Base-by-base conservation (phyloP, 2,797 vertebrate species). In the Carduelis carduelis region DNA sequence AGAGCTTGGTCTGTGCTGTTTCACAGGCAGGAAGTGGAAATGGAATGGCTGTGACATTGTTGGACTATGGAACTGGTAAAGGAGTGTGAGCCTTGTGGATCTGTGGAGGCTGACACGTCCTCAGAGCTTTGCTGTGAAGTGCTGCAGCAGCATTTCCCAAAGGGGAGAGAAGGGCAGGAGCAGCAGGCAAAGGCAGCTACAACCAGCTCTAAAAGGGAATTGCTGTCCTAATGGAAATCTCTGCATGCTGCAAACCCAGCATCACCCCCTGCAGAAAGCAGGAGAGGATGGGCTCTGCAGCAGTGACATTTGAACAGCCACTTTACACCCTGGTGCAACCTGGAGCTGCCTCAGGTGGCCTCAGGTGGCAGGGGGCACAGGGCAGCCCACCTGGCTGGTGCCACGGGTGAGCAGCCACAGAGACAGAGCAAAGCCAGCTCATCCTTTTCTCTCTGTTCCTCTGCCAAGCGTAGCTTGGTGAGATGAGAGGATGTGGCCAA, bases 401-500 rank as follows among this genome's bases (percentile, higher is more conserved):
- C 76, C 87, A 74, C 0, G 3, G 37, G n/a, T 49, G 66, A 76
- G 24, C 7, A 87, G 77, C 69, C 92, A 53, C 74, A 63, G 74
- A 74, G 72, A 64, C 41, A 81, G 72, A 90, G 80, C 72, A 75
- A 84, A 91, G 74, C 59, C 85, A 88, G 82, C 85, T 87, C 91
- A 39, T 95, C 66, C 47, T 46, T 61, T 88, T 56, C 55, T 60
- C 80, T 95, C 77, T 91, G 30, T 95, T 96, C 70, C 70, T 90
- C 63, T 95, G 94, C 96, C 95, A 97, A 96, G 83, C 82, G 44
- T 72, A 66, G 80, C 93, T 94, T 93, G 94, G 94, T 91, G 85
- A 90, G 93, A 82, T 1, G 53, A 66, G 93, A 82, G 77, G 77
- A 93, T 72, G 77, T 90, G 70, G 77, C 91, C 87, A 95, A 90